These are phyloP conservation scores for Anastatus disparis DNA, from an alignment of 1,140 invertebrate genomes.

Conservation along the genomic window DNA sequence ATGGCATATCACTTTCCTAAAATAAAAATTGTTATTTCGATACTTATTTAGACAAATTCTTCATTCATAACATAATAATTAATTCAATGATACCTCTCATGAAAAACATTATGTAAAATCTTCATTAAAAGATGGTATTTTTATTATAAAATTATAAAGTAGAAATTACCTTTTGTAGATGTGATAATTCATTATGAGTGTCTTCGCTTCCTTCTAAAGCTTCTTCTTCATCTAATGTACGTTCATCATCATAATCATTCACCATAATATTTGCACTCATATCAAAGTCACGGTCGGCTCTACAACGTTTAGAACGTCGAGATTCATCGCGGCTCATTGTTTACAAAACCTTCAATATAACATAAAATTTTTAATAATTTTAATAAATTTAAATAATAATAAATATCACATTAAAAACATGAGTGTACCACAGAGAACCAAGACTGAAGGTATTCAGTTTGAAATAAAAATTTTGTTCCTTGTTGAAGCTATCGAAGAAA, in stretches of 20 bases:
- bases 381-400: background rate
- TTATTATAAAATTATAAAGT: conserved; percentile 28
- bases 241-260: conserved; percentile 96
- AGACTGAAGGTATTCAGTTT: background rate
- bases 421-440: background rate
- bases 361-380: background rate
- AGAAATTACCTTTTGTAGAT: conserved; percentile 79
- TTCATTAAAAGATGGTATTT: too few relatives aligned
- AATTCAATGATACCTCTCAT: too few relatives aligned
- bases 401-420: background rate
- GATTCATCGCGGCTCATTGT: conserved; percentile 34
- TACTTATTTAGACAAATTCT: too few relatives aligned
- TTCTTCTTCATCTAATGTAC: conserved; percentile 96
- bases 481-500: background rate
- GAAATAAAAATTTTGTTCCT: background rate
- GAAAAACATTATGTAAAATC: too few relatives aligned
- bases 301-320: conserved; percentile 44
- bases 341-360: background rate
- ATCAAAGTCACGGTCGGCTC: conserved; percentile 69
- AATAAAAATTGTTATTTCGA: conserved; percentile 14
- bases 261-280: conserved; percentile 88
- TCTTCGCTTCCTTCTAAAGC: conserved; percentile 89
- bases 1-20: conserved; percentile 88
- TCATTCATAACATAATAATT: too few relatives aligned
- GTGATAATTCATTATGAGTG: conserved; percentile 87